Base-by-base conservation (phyloP, 2,888 invertebrate species). In the Pachydiplax longipennis region DNA sequence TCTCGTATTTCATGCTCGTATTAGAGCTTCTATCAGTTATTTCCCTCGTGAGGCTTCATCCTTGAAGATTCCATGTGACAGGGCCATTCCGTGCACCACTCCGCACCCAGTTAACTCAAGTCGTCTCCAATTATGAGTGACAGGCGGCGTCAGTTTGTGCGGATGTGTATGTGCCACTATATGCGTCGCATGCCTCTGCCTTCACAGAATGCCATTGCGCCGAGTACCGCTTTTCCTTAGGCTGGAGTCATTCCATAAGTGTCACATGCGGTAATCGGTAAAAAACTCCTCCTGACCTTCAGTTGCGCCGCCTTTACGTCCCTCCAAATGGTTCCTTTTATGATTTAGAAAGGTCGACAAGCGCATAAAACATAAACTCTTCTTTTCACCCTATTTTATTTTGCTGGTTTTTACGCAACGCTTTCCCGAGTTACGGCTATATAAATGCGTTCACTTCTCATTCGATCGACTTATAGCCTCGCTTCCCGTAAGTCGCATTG, bases 161-260 rank as follows among this genome's bases (percentile, higher is more conserved):
- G 10, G 6, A 0, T 10, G 44, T 0, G 61, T 65, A 65, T 31
- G 58, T 61, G 58, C 35, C 35, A 5, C 18, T 65, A 65, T 31
- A n/a, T 61, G 58, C 35, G 58, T 31, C 18, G 48, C 35, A 18
- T 22, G 44, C 25, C 10, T 82, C 44, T 81, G 44, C 2, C 4
- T n/a, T n/a, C 48, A 25, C 48, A 25, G 53, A 82, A 22, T 18
- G 58, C 35, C 31, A 83, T 58, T 83, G 83, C 53, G 35, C 58
- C 83, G 58, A 53, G 83, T 58, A 83, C 22, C 35, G 53, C 58
- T 53, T 83, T 83, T 53, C 25, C 83, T 83, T 83, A 83, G 83
- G 58, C 31, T 83, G 83, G 83, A 58, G 83, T 31, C 58, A 35
- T 53, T 53, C 53, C 35, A 53, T 83, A 83, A 31, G 58, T n/a